phyloP scores from a whole-genome alignment of 2,888 invertebrate genomes.

The Steinernema carpocapsae region DNA sequence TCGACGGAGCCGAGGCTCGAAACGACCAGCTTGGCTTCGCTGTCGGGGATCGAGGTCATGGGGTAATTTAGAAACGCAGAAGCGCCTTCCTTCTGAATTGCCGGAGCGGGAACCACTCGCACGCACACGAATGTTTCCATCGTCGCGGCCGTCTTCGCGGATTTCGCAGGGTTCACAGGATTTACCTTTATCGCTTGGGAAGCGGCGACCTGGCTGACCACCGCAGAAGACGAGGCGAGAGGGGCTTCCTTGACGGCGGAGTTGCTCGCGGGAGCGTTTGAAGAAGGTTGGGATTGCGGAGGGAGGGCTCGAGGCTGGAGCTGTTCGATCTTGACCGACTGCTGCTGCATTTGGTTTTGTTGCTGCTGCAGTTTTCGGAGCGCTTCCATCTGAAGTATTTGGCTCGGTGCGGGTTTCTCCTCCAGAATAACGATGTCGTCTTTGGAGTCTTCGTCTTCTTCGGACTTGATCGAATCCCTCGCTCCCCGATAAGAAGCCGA shows the following conservation, averaged over 20 bases:
- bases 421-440: background rate
- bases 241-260: background rate
- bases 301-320: background rate
- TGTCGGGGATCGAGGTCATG: conserved; percentile 18
- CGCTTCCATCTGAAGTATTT: background rate
- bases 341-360: background rate
- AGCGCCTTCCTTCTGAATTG: conserved; percentile 4
- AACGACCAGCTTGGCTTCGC: conserved; percentile 15
- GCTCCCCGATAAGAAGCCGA: background rate
- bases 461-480: background rate
- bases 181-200: conserved; percentile 5
- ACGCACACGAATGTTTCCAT: conserved; percentile 20
- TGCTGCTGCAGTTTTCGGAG: background rate
- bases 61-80: conserved; percentile 22
- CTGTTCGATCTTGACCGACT: background rate
- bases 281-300: background rate
- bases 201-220: background rate
- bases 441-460: background rate
- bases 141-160: background rate
- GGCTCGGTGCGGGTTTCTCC: background rate
- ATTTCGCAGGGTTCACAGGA: background rate
- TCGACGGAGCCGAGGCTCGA: conserved; percentile 24
- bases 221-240: background rate
- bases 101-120: background rate
- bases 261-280: background rate